Conservation (phyloP, 2,113 vertebrate species). For the Cyphomyrus plagiostoma region DNA sequence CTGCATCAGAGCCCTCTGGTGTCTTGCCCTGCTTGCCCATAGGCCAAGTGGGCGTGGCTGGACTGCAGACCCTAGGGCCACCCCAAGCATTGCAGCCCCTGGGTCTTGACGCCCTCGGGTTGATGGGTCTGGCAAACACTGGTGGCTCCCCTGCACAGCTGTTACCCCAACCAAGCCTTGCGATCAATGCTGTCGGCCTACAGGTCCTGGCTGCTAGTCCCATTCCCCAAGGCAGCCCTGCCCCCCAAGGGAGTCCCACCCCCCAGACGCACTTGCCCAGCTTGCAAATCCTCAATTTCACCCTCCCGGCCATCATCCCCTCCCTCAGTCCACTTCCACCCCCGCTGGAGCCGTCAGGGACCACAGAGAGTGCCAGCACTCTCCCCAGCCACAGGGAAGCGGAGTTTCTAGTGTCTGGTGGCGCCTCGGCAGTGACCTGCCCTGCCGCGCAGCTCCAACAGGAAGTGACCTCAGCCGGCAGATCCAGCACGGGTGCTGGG, state of each 20-base stretch:
- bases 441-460: neutral
- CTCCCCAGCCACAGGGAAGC: conserved; percentile 32
- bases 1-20: conserved; percentile 62
- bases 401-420: neutral
- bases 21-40: conserved; percentile 82
- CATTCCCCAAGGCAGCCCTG: conserved; percentile 59
- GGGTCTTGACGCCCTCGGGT: conserved; percentile 74
- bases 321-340: conserved; percentile 67
- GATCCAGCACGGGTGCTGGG: conserved; percentile 15
- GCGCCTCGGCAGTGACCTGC: conserved; percentile 15
- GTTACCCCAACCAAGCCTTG: conserved; percentile 69
- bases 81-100: conserved; percentile 65
- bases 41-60: conserved; percentile 67
- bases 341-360: conserved; percentile 43
- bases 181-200: conserved; percentile 78
- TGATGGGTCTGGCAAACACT: conserved; percentile 74
- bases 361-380: conserved; percentile 37
- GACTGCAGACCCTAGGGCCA: conserved; percentile 64
- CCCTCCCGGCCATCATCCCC: conserved; percentile 80
- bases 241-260: conserved; percentile 59
- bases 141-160: conserved; percentile 62
- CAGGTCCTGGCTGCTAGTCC: conserved; percentile 77
- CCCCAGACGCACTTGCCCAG: conserved; percentile 71
- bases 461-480: neutral
- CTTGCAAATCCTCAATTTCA: conserved; percentile 87